Base-by-base conservation (phyloP, 2,888 invertebrate genomes). In the Sarcophaga caerulescens region DNA sequence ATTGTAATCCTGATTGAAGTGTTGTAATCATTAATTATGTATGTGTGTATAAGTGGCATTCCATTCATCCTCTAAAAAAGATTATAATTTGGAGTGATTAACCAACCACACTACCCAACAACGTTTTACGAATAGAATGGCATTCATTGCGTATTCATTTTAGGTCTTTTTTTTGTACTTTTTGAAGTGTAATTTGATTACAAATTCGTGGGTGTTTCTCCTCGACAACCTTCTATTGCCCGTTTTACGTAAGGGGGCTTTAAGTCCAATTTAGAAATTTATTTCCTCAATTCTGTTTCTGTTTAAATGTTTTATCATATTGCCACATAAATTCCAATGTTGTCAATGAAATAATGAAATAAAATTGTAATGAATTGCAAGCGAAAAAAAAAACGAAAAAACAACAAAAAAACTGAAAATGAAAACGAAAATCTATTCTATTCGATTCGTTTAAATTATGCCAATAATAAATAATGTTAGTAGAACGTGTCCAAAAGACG, bases 381-480 rank as follows among this genome's bases (percentile, higher is more conserved):
- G 45, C 47, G n/a, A 4, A 52, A 75, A 75, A 19, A 19, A 70
- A 85, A 79, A 82, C 25, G 35, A 25, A 25, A 35, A 70, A 25
- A n/a, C 65, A 17, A 44, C 25, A 63, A 76, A 59, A 52, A 47
- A 63, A 68, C 17, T 69, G 17, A 17, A 75, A 69, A 63, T 69
- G 23, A 5, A 57, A 80, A 80, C 14, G 25, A 75, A 86, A 76
- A 82, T 76, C n/a, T 60, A 78, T 84, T 84, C 74, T n/a, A n/a
- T n/a, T 66, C 14, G 4, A 52, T 52, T 52, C 52, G 4, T 81
- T 77, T 76, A 84, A 84, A 84, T 86, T 86, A 75, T 86, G 80
- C 81, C 85, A 84, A 84, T 86, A 81, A 81, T 78, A 86, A 84
- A 86, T 81, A 86, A 86, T 86, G 86, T 84, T 81, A 86, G 84